phyloP scores from a whole-genome alignment of 2,113 vertebrate species.

The Drymodes brunneopygia region DNA sequence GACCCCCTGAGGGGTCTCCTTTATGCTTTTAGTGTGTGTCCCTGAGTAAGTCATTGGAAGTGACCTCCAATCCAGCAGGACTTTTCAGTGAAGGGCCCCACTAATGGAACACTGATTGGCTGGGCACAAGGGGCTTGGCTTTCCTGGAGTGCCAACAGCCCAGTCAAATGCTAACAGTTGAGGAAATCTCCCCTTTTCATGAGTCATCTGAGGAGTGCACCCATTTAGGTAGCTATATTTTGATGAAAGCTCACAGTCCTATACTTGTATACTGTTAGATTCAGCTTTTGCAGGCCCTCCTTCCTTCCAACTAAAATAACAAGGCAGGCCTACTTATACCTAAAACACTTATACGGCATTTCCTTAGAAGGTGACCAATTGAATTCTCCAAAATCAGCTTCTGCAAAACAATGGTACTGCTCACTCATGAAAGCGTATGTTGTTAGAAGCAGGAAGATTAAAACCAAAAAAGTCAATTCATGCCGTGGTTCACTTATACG shows the following conservation, averaged over 20 bases:
- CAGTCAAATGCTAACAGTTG: not conserved
- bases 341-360: not conserved
- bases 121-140: not conserved
- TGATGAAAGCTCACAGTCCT: not conserved
- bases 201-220: not conserved
- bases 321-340: rapidly evolving
- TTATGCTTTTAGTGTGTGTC: not conserved
- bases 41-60: no score
- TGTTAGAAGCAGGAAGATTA: not conserved
- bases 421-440: not conserved
- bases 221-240: not conserved
- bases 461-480: not conserved
- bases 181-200: not conserved
- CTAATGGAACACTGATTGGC: not conserved
- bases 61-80: not conserved
- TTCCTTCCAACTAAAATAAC: not conserved
- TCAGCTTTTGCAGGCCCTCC: not conserved
- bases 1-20: no score
- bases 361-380: not conserved
- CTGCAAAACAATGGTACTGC: not conserved
- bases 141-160: not conserved
- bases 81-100: not conserved
- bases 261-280: not conserved
- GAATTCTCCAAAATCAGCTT: not conserved
- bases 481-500: not conserved